Base-by-base conservation (phyloP, 2,888 invertebrate genomes). In the Sisyra terminalis region DNA sequence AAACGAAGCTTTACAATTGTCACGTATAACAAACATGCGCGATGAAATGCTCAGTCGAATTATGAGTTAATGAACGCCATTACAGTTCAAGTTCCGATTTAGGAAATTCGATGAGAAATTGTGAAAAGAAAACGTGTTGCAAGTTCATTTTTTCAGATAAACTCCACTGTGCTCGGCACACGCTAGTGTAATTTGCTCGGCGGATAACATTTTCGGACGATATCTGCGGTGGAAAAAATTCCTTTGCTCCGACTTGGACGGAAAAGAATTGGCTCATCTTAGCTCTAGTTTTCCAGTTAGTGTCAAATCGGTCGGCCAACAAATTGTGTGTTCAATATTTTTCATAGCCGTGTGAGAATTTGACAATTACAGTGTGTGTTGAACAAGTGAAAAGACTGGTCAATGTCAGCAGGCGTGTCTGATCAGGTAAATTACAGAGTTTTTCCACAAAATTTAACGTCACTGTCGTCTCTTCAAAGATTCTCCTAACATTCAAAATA, bases 361-460 rank as follows among this genome's bases (percentile, higher is more conserved):
- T 35, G 13, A 34, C 11, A 35, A 13, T 14, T 35, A 35, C 13
- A 14, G 8, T 35, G 53, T 56, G 55, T 45, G 52, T 65, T 60
- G 65, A 62, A 66, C 63, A 65, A 67, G 58, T 55, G 57, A 65
- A 71, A 71, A 71, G 69, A 70, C 68, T 72, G 69, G 78, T 78
- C 78, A 78, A 84, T 84, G 84, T 84, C 82, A 80, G 78, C 84
- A 80, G 81, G 82, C 81, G 81, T 83, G 78, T 79, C 81, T 76
- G 83, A 84, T 73, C 83, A 83, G 83, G 83, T 83, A 81, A 56
- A 60, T 57, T n/a, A n/a, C n/a, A n/a, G n/a, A n/a, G n/a, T n/a
- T 17, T 38, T 17, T 9, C 11, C 11, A 14, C 15, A 38, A 38
- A 18, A 17, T 38, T 11, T 38, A 7, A 14, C 15, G 15, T 34